These are phyloP conservation scores for Pogona vitticeps DNA, from an alignment of 2,113 vertebrate species.

Conservation along the genomic window DNA sequence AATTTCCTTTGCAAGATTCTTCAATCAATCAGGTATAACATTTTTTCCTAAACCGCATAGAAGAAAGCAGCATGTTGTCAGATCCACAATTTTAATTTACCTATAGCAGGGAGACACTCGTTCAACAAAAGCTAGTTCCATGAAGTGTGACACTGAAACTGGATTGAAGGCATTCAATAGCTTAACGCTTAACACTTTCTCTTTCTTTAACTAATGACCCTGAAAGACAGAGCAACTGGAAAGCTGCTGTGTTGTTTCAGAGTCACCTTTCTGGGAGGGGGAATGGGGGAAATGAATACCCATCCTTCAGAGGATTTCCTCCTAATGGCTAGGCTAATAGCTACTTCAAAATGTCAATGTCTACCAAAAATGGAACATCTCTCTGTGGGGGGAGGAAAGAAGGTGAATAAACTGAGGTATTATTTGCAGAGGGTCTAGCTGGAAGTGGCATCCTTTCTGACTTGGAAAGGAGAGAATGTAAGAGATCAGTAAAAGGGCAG, in stretches of 20 bases:
- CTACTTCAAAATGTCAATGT: constrained; percentile 25
- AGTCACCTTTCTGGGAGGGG: background rate
- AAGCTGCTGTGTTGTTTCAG: background rate
- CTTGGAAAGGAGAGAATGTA: background rate
- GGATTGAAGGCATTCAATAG: background rate
- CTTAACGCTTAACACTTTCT: background rate
- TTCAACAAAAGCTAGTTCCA: constrained; percentile 11
- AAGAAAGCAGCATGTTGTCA: background rate
- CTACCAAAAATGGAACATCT: constrained; percentile 12
- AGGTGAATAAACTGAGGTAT: constrained; percentile 5
- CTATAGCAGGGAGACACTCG: constrained; percentile 25
- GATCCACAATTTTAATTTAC: background rate
- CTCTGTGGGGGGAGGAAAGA: constrained; percentile 20
- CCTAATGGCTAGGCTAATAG: constrained; percentile 1
- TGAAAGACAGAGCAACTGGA: background rate
- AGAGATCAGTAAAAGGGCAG: background rate
- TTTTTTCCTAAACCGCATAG: background rate
- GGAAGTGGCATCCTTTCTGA: background rate
- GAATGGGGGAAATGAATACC: background rate
- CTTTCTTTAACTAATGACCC: background rate
- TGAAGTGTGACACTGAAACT: background rate
- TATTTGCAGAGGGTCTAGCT: background rate
- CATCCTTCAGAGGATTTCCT: constrained; percentile 13
- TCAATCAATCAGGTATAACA: too few species aligned
- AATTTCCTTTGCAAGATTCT: constrained; percentile 14